Evolutionary conservation across 2,113 vertebrate genomes (phyloP), one percentile per base, ranked within the genome.

Genomic region (Sinocyclocheilus anshuiensis): DNA sequence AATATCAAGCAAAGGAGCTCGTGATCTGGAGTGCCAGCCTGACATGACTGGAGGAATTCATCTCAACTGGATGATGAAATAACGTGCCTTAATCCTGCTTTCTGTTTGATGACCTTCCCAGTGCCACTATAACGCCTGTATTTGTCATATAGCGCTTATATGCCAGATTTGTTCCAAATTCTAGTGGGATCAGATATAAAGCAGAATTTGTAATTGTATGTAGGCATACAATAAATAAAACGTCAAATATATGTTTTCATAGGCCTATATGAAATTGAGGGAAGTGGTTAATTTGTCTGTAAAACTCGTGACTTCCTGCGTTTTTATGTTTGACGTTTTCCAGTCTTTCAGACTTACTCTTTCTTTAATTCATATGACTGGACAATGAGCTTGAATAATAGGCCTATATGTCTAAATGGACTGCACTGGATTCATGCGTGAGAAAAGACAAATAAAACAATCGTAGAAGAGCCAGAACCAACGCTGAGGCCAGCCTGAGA

Each of bases 101-200:
- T 75, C 18, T 80, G 88, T 92, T 89, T 86, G 89, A 93, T 92
- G 78, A 88, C 79, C 22, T 9, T 2, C 26, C 77, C 89, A 87
- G 88, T 67, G 71, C 72, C 85, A 42, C 39, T 42, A 7, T n/a
- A 4, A 53, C 15, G 2, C 20, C 20, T 59, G 9, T 22, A 57
- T 57, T 20, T 50, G 48, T 13, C 12, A 15, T 42, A 42, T 16
- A 26, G 1, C 6, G 39, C 7, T 7, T 42, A 7, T 42, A 5
- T 42, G 39, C 39, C 39, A 91, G 89, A 91, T 42, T 91, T 90
- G 81, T 91, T 87, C 39, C 39, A 42, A 42, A 42, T 42, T 42
- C 39, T 36, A 36, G 33, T 36, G 87, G 87, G 89, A 89, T 1
- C 85, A 80, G 77, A 29, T 87, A 86, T 79, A 50, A 63, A 83